Base-by-base conservation (phyloP, 1,140 invertebrate species). In the Sinonovacula constricta region DNA sequence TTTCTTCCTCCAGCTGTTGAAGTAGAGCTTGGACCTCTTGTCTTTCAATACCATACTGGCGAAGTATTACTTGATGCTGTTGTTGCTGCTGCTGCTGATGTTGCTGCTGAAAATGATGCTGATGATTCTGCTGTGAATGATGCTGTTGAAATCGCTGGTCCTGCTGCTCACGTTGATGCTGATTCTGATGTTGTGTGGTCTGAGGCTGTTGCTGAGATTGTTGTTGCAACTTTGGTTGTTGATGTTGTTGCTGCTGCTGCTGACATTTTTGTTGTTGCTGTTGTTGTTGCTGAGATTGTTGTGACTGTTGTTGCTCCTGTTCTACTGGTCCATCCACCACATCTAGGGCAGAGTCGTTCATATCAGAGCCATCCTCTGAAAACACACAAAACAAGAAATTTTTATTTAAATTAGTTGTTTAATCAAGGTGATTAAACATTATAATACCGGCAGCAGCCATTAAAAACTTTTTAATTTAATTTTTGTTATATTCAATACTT, bases 341-440 rank as follows among this genome's bases (percentile, higher is more conserved):
- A 18, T 22, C 10, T n/a, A n/a, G n/a, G n/a, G 54, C 33, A 31
- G 45, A 65, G 45, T 76, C 72, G 36, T 34, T 31, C 12, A 57
- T 51, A 30, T 76, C 72, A 56, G 72, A 51, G 10, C 72, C 33
- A 24, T 76, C 72, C 45, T 76, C 72, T 76, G 72, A 39, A 76
- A 60, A 60, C n/a, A n/a, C n/a, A n/a, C n/a, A n/a, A n/a, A n/a
- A n/a, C n/a, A n/a, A n/a, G n/a, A n/a, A n/a, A n/a, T n/a, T n/a
- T n/a, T n/a, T n/a, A 60, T 15, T n/a, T n/a, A 59, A 60, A 10
- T 14, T 4, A 60, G 28, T 60, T n/a, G 28, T 26, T 22, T 22
- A 26, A 59, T 26, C 26, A 1, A 59, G 18, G 14, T n/a, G 15
- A 2, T n/a, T 15, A 2, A 1, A 59, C 15, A 59, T 14, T n/a